Percentiles rank a stretch among this genome's conserved stretches.
phyloP scores from a whole-genome alignment of 2,888 invertebrate species.

The Agonopterix arenella region DNA sequence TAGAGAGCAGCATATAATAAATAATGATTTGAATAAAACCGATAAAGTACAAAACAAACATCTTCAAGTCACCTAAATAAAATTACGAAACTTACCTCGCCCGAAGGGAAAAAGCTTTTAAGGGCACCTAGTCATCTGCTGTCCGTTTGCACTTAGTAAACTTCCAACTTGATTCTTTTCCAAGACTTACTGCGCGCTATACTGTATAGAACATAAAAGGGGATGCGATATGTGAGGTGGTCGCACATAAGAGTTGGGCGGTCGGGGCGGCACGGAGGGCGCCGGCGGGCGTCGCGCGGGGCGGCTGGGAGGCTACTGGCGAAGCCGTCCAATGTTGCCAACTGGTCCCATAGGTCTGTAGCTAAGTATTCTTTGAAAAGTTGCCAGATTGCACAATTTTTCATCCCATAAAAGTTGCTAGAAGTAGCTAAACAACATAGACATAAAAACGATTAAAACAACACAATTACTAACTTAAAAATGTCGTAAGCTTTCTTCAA shows the following conservation, averaged over 20 bases:
- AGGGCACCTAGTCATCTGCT: conserved; percentile 36
- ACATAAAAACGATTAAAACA: no score
- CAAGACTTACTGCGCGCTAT: conserved; percentile 19
- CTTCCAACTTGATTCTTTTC: conserved; percentile 30
- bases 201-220: background rate
- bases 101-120: conserved; percentile 35
- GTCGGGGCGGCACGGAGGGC: conserved; percentile 27
- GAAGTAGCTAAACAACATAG: no score
- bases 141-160: conserved; percentile 42
- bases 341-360: no score
- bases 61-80: background rate
- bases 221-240: conserved; percentile 16
- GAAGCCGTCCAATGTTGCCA: conserved; percentile 16
- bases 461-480: no score
- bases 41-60: background rate
- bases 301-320: conserved; percentile 71
- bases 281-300: conserved; percentile 45
- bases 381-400: no score
- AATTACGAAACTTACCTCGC: conserved; percentile 51
- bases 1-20: background rate
- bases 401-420: no score
- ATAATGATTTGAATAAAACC: background rate
- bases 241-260: conserved; percentile 18
- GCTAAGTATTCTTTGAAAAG: no score
- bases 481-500: no score